Evolutionary conservation across 92 coral and sea anemone species (phyloP).

Genomic region (Pocillopora grandis): DNA sequence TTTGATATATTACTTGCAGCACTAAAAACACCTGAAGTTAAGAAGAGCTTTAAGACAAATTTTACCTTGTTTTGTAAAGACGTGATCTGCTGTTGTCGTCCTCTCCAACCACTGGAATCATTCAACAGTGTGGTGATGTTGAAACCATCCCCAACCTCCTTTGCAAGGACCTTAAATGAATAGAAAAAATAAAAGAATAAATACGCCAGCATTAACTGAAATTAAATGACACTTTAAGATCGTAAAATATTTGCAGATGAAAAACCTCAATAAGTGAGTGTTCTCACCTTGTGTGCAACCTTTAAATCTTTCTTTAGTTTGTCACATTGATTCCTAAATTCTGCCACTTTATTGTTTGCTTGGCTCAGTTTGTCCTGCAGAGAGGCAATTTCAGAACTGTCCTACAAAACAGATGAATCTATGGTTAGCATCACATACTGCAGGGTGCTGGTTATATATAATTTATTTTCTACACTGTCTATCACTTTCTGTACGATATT

Average conservation of each 20-base stretch:
- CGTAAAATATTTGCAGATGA: background rate
- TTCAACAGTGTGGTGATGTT: constrained; percentile 74
- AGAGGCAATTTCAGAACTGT: constrained; percentile 41
- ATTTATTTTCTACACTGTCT: no score
- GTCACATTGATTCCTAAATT: constrained; percentile 92
- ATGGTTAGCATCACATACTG: background rate
- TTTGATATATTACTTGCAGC: no score
- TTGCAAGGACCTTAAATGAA: constrained; percentile 71
- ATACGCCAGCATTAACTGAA: no score
- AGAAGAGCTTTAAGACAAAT: background rate
- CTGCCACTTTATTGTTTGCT: constrained; percentile 81
- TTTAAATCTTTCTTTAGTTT: constrained; percentile 85
- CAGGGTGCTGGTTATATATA: no score
- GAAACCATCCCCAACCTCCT: constrained; percentile 92
- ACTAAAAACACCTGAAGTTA: no score
- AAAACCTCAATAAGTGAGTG: background rate
- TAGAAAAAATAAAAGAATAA: background rate
- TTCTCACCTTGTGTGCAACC: constrained; percentile 82
- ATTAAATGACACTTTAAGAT: no score
- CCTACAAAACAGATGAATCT: constrained; percentile 13
- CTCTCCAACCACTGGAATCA: constrained; percentile 98
- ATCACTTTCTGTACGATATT: no score
- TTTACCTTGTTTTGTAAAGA: constrained; percentile 84
- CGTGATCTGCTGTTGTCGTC: constrained; percentile 95
- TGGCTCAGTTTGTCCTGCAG: constrained; percentile 85